phyloP scores from a whole-genome alignment of 2,888 invertebrate genomes.

The Drosophila prolongata region DNA sequence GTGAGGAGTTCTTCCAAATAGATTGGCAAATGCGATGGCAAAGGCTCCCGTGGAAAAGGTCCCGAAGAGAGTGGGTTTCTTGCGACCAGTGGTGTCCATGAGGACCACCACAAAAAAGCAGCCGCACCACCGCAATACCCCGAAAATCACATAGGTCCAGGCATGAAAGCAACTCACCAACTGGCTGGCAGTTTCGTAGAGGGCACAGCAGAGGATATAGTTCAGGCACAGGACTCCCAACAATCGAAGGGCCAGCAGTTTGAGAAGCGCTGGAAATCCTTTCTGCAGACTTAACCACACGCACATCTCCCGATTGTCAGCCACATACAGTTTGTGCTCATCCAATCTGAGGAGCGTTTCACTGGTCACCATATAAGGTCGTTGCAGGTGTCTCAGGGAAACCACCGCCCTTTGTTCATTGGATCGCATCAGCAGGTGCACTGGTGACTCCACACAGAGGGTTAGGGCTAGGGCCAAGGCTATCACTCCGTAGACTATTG shows the following conservation, averaged over 20 bases:
- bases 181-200: conserved; percentile 37
- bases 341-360: conserved; percentile 72
- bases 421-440: conserved; percentile 64
- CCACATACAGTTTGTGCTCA: conserved; percentile 78
- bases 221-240: conserved; percentile 68
- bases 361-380: conserved; percentile 60
- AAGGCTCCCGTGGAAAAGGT: conserved; percentile 59
- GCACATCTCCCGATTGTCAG: conserved; percentile 56
- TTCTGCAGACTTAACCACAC: conserved; percentile 36
- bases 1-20: conserved; percentile 39
- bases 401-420: conserved; percentile 74
- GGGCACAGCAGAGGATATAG: conserved; percentile 57
- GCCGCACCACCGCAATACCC: conserved; percentile 65
- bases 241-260: conserved; percentile 66
- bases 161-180: conserved; percentile 36
- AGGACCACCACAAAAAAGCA: conserved; percentile 53
- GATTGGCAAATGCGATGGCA: conserved; percentile 65
- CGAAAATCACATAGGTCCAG: conserved; percentile 68
- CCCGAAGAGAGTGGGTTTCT: conserved; percentile 64
- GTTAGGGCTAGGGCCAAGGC: conserved; percentile 54
- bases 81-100: conserved; percentile 76
- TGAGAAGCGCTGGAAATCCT: conserved; percentile 68
- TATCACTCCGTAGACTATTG: conserved; percentile 61
- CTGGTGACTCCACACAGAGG: conserved; percentile 77
- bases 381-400: conserved; percentile 71